Percentiles rank a stretch among this genome's conserved stretches.
Conservation (phyloP, 2,113 vertebrate genomes). For the Xiphophorus couchianus region DNA sequence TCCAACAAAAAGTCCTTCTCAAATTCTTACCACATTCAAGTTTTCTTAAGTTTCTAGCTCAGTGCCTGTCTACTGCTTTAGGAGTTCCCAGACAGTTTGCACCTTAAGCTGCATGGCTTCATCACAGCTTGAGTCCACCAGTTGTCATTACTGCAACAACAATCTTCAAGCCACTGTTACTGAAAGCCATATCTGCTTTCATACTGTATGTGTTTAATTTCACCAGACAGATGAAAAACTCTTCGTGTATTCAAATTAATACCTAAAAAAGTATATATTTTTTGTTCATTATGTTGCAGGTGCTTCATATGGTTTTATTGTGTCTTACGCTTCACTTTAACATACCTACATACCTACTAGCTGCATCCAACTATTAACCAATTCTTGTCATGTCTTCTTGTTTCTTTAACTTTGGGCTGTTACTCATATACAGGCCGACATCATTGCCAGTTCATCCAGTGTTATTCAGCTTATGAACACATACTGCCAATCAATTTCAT, state of each 20-base stretch:
- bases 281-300: neutral
- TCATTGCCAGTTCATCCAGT: conserved; percentile 6
- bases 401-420: conserved; percentile 1
- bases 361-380: conserved; percentile 3
- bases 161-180: neutral
- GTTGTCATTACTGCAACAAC: neutral
- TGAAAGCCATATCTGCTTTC: neutral
- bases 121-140: neutral
- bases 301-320: neutral
- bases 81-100: neutral
- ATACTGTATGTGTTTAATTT: neutral
- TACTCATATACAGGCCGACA: conserved; percentile 6
- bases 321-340: neutral
- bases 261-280: neutral
- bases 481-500: conserved; percentile 67
- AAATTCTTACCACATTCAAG: neutral
- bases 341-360: neutral
- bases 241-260: neutral
- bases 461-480: conserved; percentile 49
- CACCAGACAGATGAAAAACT: no score
- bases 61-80: neutral
- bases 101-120: neutral
- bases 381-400: neutral
- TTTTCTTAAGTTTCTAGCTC: neutral
- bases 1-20: neutral